Evolutionary conservation across 2,888 invertebrate genomes (phyloP).

Genomic region (Metopia argyrocephala): DNA sequence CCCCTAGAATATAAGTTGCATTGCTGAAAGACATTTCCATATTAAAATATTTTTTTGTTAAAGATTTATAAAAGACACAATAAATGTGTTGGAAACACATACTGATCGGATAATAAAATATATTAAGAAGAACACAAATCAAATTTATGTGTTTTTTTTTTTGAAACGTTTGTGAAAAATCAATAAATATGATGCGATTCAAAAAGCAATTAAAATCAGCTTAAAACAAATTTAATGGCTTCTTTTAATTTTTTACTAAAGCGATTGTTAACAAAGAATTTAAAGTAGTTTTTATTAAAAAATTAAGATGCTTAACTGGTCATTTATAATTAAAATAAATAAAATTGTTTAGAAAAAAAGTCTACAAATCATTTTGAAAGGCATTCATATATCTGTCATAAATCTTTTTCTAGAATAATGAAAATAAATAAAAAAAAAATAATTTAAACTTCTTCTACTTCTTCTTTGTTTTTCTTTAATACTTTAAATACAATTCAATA

Average conservation of each 20-base stretch:
- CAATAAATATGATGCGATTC: slow-evolving; percentile 49
- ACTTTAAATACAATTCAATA: slow-evolving; percentile 43
- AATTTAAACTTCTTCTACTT: too few relatives aligned
- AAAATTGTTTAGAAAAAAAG: slow-evolving; percentile 34
- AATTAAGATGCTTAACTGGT: slow-evolving; percentile 51
- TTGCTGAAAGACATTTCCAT: too few relatives aligned
- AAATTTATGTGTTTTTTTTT: neutral
- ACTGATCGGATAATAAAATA: slow-evolving; percentile 59
- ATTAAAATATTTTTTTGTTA: too few relatives aligned
- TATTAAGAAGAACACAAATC: slow-evolving; percentile 1
- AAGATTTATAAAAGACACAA: too few relatives aligned
- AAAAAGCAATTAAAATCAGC: slow-evolving; percentile 56
- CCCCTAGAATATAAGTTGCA: too few relatives aligned
- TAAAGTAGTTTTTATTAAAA: too few relatives aligned
- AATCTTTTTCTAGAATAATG: neutral
- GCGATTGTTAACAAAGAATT: slow-evolving; percentile 18
- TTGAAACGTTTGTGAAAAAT: slow-evolving; percentile 1
- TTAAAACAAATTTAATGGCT: slow-evolving; percentile 62
- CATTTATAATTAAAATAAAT: slow-evolving; percentile 43
- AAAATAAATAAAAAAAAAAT: too few relatives aligned
- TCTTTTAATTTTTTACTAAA: slow-evolving; percentile 21
- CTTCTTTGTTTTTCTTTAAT: neutral
- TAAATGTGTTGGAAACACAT: slow-evolving; percentile 37
- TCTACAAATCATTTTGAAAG: slow-evolving; percentile 63
- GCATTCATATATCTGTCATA: slow-evolving; percentile 60